Evolutionary conservation across 2,113 vertebrate species (phyloP), one percentile per base, ranked within the genome.

Genomic region (Sinocyclocheilus anophthalmus): DNA sequence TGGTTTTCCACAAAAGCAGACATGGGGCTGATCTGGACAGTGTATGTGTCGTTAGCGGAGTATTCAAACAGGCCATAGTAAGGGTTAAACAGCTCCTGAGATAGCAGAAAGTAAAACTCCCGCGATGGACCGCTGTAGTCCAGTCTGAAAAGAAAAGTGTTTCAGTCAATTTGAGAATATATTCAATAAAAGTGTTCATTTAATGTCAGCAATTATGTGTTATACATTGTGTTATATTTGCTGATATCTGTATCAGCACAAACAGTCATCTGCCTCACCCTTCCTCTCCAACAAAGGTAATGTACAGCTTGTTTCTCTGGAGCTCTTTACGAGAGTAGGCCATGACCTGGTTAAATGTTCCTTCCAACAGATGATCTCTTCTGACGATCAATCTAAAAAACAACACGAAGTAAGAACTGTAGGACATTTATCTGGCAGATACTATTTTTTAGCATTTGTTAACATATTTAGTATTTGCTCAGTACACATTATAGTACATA

Each of bases 1-100:
- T 97, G 96, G 85, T 96, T 97, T 92, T 97, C 97, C 85, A 97
- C 96, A 85, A 97, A 97, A 3, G 97, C 96, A 73, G 97, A 97
- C 97, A 97, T 97, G 85, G 97, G 97, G 90, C 97, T 97, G 93
- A 97, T 97, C 94, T 97, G 97, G 83, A 97, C 96, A 0, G 97
- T 97, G 88, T 97, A 97, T 0, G 97, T 97, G 88, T 97, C 96
- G 0, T 97, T 97, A 89, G 97, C 97, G 4, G 97, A 97, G 90
- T 97, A 97, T 81, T 97, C 97, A 91, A 97, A 97, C 90, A 97
- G 94, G 89, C 97, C 97, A 0, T 97, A 97, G 88, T 97, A 97
- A 14, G 97, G 96, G 92, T 97, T 97, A 93, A 97, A 97, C 85
- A 97, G 95, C 95, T 97, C 97, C 92, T 97, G 97, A 91, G 97